Evolutionary conservation across 2,797 vertebrate genomes (phyloP).

Genomic region (Aplochiton taeniatus): DNA sequence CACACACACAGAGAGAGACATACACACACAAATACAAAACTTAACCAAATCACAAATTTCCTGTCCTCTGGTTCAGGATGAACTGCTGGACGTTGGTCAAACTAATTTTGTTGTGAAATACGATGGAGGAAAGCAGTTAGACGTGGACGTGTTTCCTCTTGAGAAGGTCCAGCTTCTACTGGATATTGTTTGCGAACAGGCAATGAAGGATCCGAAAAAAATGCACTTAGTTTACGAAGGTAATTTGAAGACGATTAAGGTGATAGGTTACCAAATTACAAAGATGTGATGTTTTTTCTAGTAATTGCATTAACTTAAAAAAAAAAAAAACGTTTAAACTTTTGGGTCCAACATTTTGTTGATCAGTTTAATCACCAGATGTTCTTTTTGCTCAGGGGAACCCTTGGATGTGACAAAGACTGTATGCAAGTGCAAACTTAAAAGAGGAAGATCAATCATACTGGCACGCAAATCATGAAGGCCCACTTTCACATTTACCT

Average conservation of each 20-base stretch:
- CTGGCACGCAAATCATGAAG: too few species aligned
- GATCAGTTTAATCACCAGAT: too few species aligned
- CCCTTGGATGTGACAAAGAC: background rate
- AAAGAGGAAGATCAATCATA: background rate
- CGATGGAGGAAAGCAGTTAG: background rate
- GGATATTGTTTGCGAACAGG: background rate
- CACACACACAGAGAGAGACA: background rate
- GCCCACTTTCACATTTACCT: too few species aligned
- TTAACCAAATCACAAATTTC: background rate
- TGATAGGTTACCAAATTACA: too few species aligned
- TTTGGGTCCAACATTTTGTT: too few species aligned
- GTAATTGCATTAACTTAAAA: too few species aligned
- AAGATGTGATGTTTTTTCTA: too few species aligned
- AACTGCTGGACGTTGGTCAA: constrained; percentile 1
- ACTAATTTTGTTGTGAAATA: constrained; percentile 20
- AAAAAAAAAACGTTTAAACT: too few species aligned
- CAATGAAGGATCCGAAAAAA: constrained; percentile 18
- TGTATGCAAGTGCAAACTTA: constrained; percentile 5
- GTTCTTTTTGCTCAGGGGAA: background rate
- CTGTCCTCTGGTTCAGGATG: background rate
- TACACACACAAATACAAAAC: background rate
- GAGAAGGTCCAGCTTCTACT: constrained; percentile 19
- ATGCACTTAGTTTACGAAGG: constrained; percentile 28
- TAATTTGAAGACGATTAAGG: background rate
- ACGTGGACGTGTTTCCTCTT: constrained; percentile 18